Evolutionary conservation across 2,113 vertebrate species (phyloP).

Genomic region (Myiozetetes cayanensis): DNA sequence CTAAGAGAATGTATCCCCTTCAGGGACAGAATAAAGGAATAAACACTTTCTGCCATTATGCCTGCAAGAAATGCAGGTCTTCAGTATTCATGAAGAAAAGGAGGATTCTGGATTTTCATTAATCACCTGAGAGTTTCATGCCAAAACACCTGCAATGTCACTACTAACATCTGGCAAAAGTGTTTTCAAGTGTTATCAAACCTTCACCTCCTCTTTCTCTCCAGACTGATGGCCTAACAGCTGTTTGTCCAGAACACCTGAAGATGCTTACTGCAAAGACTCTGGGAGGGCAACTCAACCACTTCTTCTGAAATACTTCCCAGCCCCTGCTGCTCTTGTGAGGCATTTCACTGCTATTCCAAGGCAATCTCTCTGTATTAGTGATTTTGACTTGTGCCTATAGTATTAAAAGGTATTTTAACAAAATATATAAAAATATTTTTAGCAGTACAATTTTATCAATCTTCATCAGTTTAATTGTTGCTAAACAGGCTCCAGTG

Average conservation of each 20-base stretch:
- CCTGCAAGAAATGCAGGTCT: background rate
- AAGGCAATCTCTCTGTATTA: background rate
- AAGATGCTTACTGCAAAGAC: background rate
- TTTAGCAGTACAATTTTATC: background rate
- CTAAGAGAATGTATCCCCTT: background rate
- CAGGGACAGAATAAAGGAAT: background rate
- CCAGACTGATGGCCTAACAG: background rate
- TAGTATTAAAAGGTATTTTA: background rate
- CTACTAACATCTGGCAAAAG: background rate
- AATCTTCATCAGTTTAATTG: background rate
- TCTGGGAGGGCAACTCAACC: background rate
- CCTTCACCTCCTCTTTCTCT: background rate
- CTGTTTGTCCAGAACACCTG: background rate
- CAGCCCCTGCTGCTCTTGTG: background rate
- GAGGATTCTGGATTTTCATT: background rate
- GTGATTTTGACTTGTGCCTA: background rate
- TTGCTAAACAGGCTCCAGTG: background rate
- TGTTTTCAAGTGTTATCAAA: background rate
- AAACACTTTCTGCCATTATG: background rate
- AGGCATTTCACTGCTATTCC: background rate
- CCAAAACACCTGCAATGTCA: background rate
- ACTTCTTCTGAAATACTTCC: background rate
- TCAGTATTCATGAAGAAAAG: background rate
- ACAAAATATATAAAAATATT: background rate
- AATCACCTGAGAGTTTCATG: background rate